phyloP scores from a whole-genome alignment of 2,888 invertebrate species.

The Torymus tubicola region DNA sequence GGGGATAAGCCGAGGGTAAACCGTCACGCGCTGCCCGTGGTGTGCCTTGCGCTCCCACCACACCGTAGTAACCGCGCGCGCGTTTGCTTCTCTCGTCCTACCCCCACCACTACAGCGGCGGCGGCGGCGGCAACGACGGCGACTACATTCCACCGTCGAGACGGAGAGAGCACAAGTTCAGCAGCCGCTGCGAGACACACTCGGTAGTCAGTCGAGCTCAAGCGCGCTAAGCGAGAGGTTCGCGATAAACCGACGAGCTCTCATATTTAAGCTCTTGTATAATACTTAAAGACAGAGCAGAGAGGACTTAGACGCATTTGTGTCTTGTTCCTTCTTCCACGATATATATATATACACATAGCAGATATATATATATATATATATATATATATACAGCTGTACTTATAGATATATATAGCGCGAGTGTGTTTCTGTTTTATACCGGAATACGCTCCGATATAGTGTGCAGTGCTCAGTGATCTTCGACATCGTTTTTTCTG shows the following conservation, averaged over 20 bases:
- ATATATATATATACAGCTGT: not conserved
- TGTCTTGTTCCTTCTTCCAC: not conserved
- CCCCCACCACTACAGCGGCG: constrained; percentile 62
- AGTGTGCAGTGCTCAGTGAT: constrained; percentile 41
- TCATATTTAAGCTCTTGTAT: not conserved
- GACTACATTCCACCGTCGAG: constrained; percentile 71
- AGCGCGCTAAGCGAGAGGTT: constrained; percentile 70
- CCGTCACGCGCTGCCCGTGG: constrained; percentile 74
- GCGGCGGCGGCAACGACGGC: constrained; percentile 58
- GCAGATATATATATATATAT: not conserved
- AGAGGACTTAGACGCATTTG: not conserved
- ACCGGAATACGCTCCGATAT: constrained; percentile 2
- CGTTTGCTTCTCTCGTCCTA: constrained; percentile 58
- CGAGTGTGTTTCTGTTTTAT: constrained; percentile 20
- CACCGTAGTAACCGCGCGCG: constrained; percentile 11
- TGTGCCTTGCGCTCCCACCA: constrained; percentile 58
- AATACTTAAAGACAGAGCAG: not conserved
- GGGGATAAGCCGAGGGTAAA: constrained; percentile 71
- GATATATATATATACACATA: too few species aligned
- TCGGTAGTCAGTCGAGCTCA: constrained; percentile 71
- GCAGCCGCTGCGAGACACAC: constrained; percentile 43
- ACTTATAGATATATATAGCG: constrained; percentile 1
- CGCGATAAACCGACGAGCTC: constrained; percentile 21
- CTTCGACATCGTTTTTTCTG: constrained; percentile 11
- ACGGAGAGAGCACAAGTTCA: constrained; percentile 60